Evolutionary conservation across 2,113 vertebrate genomes (phyloP), one percentile per base, ranked within the genome.

Genomic region (Notothenia rossii): DNA sequence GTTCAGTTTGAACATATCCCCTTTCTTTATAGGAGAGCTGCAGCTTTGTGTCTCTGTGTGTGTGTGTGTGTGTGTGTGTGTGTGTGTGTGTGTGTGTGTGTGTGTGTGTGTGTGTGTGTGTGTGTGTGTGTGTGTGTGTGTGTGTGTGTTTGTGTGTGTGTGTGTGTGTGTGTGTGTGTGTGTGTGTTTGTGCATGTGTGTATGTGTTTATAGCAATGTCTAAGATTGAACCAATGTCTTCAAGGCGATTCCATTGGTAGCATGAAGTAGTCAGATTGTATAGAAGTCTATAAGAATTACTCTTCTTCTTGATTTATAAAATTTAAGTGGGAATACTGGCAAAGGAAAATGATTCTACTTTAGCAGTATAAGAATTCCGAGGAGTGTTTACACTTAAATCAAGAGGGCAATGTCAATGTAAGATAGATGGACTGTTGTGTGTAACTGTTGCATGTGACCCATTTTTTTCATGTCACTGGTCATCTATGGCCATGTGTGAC

Each of bases 331-430:
- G 79, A 89, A 90, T 81, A 81, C 59, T 66, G 78, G 43, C 56
- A 29, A 13, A 72, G 65, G 58, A 79, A 67, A 67, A 72, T 55
- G 1, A 71, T 66, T 83, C 71, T 90, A 75, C 81, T 90, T 87
- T 40, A 40, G 36, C 51, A 54, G 74, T 56, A 3, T n/a, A 70
- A 61, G 43, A 49, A 74, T 76, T 67, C 51, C 22, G 65, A 85
- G 75, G 76, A 48, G 69, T 10, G 85, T 87, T 89, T 85, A 86
- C 78, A 82, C 73, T 83, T 84, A 50, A 85, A 67, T 81, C 67
- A 63, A 84, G 66, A 89, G 61, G 73, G 87, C 81, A 81, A 60
- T 69, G 73, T 64, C 82, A 90, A 61, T 84, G 81, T 87, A 85
- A 69, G 78, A 75, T 50, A 67, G 55, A 88, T 92, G 48, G 49